Conservation (phyloP, 2,888 invertebrate genomes). For the Vesta saturnalis region DNA sequence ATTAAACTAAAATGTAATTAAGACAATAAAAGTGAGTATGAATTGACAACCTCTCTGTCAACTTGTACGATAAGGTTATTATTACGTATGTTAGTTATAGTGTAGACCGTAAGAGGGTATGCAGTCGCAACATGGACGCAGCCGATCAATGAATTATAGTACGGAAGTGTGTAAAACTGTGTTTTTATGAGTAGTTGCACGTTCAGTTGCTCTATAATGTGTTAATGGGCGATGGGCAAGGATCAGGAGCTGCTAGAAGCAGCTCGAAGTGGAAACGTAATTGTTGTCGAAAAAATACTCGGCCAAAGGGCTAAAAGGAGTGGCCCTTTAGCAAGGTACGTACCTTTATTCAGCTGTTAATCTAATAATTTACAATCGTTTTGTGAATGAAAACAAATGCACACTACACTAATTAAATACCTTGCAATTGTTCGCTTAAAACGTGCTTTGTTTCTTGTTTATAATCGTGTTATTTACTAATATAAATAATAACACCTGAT, state of each 20-base stretch:
- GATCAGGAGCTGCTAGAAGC: constrained; percentile 97
- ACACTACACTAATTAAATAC: too few species aligned
- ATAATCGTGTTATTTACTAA: too few species aligned
- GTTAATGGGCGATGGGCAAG: constrained; percentile 83
- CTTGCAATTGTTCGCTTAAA: too few species aligned
- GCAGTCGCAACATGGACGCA: constrained; percentile 75
- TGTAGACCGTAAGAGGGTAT: constrained; percentile 60
- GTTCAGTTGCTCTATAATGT: constrained; percentile 53
- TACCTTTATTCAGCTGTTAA: constrained; percentile 46
- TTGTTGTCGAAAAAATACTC: constrained; percentile 90
- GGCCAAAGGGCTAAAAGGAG: constrained; percentile 89
- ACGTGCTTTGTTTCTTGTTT: too few species aligned
- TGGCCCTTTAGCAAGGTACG: constrained; percentile 92
- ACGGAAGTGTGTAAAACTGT: constrained; percentile 65
- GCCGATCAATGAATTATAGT: constrained; percentile 81
- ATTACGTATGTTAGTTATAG: constrained; percentile 50
- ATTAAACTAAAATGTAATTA: not conserved
- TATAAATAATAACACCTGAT: too few species aligned
- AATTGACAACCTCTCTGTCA: not conserved
- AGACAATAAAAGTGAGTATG: too few species aligned
- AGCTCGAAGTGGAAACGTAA: constrained; percentile 90
- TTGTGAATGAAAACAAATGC: not conserved
- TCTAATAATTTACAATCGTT: not conserved
- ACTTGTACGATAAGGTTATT: not conserved
- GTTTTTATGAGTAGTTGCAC: constrained; percentile 57